Evolutionary conservation across 2,797 vertebrate species (phyloP).

Genomic region (Chanos chanos): DNA sequence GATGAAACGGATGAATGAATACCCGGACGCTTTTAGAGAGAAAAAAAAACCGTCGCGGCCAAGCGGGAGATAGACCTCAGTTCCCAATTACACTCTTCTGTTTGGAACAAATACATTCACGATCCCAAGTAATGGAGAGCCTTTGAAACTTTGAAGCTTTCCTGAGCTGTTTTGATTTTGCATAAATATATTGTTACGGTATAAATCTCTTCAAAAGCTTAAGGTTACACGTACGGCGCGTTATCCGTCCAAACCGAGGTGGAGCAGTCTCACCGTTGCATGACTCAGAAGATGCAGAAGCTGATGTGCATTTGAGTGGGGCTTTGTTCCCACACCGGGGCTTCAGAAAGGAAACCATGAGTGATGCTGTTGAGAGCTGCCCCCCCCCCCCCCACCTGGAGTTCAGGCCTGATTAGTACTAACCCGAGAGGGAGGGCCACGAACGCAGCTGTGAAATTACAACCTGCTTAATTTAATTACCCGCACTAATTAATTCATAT

Average conservation of each 20-base stretch:
- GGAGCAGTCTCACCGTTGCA: too few species aligned
- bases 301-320: constrained; percentile 68
- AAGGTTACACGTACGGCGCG: too few species aligned
- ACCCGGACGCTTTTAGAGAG: constrained; percentile 12
- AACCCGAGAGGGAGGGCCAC: constrained; percentile 29
- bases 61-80: constrained; percentile 23
- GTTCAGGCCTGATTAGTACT: constrained; percentile 39
- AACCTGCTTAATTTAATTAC: constrained; percentile 84
- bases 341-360: constrained; percentile 64
- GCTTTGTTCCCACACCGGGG: constrained; percentile 68
- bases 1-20: neutral
- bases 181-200: too few species aligned
- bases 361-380: constrained; percentile 52
- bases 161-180: too few species aligned
- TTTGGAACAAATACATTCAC: too few species aligned
- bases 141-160: too few species aligned
- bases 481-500: constrained; percentile 77
- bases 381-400: constrained; percentile 34
- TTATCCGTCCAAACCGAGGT: too few species aligned
- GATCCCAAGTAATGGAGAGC: too few species aligned
- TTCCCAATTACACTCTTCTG: neutral
- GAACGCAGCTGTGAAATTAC: constrained; percentile 75
- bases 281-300: too few species aligned
- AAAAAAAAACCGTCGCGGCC: neutral
- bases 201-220: too few species aligned